phyloP scores from a whole-genome alignment of 1,140 invertebrate genomes.

The Micrasema minimum region DNA sequence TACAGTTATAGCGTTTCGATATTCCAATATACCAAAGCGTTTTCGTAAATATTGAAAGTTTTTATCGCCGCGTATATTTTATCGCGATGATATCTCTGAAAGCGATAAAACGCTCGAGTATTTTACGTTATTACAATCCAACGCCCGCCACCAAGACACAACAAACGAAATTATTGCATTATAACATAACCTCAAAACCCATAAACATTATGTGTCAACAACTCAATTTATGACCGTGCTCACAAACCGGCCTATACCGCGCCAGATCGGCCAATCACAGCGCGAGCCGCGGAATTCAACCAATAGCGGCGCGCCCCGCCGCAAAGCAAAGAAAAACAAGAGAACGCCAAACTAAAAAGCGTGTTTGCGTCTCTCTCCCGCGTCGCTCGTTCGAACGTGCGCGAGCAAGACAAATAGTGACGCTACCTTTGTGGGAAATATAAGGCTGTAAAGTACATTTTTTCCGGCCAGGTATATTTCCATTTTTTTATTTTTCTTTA shows the following conservation, averaged over 20 bases:
- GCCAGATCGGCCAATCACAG: not conserved
- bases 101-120: too few relatives aligned
- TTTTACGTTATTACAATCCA: too few relatives aligned
- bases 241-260: slow-evolving; percentile 11
- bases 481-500: slow-evolving; percentile 22
- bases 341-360: not conserved
- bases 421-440: slow-evolving; percentile 3
- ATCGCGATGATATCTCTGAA: too few relatives aligned
- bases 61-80: too few relatives aligned
- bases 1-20: too few relatives aligned
- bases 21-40: too few relatives aligned
- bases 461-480: slow-evolving; percentile 18
- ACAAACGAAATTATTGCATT: not conserved
- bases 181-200: slow-evolving; percentile 26
- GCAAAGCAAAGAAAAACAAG: not conserved
- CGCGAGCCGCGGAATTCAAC: not conserved
- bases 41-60: too few relatives aligned
- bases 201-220: slow-evolving; percentile 25
- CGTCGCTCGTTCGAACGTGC: not conserved
- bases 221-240: slow-evolving; percentile 24
- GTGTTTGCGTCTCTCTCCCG: too few relatives aligned
- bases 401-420: not conserved
- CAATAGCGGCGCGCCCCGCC: not conserved
- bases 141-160: not conserved
- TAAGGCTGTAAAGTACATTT: not conserved